A percentile compares a stretch with the other conserved stretches of the same genome.
These are phyloP conservation scores for Dexiosoma caninum DNA, from an alignment of 2,888 invertebrate species.

Conservation along the genomic window DNA sequence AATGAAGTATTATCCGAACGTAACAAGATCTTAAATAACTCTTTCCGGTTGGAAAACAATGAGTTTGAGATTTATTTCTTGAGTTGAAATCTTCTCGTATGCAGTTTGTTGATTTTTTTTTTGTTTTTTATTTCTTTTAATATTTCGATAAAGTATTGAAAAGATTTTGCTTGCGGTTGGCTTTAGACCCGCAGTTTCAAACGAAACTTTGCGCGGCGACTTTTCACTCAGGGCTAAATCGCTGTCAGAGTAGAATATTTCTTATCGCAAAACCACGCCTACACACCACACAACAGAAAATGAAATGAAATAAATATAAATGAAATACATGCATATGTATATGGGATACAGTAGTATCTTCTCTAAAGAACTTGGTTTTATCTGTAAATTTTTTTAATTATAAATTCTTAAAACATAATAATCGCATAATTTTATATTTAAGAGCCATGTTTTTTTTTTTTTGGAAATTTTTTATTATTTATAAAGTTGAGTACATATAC, in stretches of 20 bases:
- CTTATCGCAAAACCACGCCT: constrained; percentile 65
- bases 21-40: constrained; percentile 55
- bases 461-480: constrained; percentile 13
- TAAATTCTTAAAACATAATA: constrained; percentile 14
- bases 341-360: background rate
- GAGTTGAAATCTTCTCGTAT: constrained; percentile 24
- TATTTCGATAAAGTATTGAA: constrained; percentile 25
- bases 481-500: background rate
- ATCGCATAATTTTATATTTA: constrained; percentile 10
- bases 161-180: constrained; percentile 45
- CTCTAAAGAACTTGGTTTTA: constrained; percentile 29
- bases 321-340: no score
- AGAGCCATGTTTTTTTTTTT: background rate
- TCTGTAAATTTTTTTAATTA: constrained; percentile 33
- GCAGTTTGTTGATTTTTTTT: constrained; percentile 10
- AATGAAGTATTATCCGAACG: constrained; percentile 45
- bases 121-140: background rate
- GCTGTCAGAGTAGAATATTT: constrained; percentile 36
- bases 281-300: constrained; percentile 48
- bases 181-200: constrained; percentile 50
- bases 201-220: constrained; percentile 3
- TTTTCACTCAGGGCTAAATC: constrained; percentile 26
- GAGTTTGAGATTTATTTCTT: constrained; percentile 43
- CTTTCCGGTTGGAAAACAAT: constrained; percentile 7
- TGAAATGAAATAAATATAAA: no score